These are phyloP conservation scores for Epinephelus cyanopodus DNA, from an alignment of 2,113 vertebrate genomes.

Conservation along the genomic window DNA sequence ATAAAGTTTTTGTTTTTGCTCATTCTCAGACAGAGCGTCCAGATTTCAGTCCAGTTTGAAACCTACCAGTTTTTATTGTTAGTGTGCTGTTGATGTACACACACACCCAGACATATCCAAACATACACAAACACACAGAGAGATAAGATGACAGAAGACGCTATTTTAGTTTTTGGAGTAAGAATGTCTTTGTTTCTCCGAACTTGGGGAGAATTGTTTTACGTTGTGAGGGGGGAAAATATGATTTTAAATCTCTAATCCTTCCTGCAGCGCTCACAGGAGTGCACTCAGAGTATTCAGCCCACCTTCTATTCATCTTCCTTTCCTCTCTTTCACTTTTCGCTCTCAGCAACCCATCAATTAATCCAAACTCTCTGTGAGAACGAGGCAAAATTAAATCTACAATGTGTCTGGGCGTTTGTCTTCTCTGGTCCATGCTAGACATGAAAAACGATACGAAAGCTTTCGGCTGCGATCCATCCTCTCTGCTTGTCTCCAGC, in stretches of 20 bases:
- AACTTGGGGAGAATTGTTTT: constrained; percentile 10
- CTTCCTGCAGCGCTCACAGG: constrained; percentile 25
- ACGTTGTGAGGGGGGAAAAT: not conserved
- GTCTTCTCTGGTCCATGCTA: constrained; percentile 47
- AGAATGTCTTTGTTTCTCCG: constrained; percentile 5
- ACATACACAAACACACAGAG: constrained; percentile 14
- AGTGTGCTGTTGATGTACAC: constrained; percentile 9
- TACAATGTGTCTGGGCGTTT: constrained; percentile 33
- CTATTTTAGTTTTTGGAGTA: constrained; percentile 12
- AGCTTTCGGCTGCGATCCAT: constrained; percentile 54
- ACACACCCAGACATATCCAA: not conserved
- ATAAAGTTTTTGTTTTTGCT: constrained; percentile 50
- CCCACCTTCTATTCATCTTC: constrained; percentile 29
- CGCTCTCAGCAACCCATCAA: constrained; percentile 35
- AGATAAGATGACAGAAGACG: not conserved
- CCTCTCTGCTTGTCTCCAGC: constrained; percentile 43
- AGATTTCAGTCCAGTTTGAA: constrained; percentile 10
- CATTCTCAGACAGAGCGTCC: constrained; percentile 28
- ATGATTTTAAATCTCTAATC: constrained; percentile 8
- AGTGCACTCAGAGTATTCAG: constrained; percentile 8
- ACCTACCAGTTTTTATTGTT: not conserved
- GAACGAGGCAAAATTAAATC: constrained; percentile 50
- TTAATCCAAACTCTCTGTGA: constrained; percentile 61
- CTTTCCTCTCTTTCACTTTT: constrained; percentile 4
- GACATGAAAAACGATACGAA: constrained; percentile 47